Evolutionary conservation across 2,797 vertebrate species (phyloP), one percentile per base, ranked within the genome.

Genomic region (Cryptoblepharus egeriae): DNA sequence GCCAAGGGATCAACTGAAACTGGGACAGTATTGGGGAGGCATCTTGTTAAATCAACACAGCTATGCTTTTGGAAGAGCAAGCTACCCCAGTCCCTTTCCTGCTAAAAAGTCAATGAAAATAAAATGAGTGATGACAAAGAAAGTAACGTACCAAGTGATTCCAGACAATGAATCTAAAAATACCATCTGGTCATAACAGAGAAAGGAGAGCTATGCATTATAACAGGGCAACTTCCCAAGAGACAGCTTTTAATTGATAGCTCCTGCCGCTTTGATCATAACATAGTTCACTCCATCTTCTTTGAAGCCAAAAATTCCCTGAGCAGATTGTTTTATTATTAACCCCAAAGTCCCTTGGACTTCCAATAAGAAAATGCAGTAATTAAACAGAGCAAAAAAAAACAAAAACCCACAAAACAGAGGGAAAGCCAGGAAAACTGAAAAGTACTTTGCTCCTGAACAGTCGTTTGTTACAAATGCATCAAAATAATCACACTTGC

Each of bases 391-490:
- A 84, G 22, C 12, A 28, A 72, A 57, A 65, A 35, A 61, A 20
- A 24, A 60, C 0, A 65, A 35, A 61, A 20, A 24, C 57, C 0
- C 0, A 9, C 42, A 37, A 28, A 10, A 63, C 37, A 20, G 58
- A 10, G 1, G n/a, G 63, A 0, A 82, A 5, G 65, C 83, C 39
- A 49, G 61, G 79, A 75, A 71, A 84, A 77, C 0, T 1, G 81
- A 61, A 22, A 85, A 80, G 58, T 75, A 75, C 77, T 85, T 35
- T 84, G 84, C 74, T 73, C 13, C 83, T 92, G 83, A 89, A 89
- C 81, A 72, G 73, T 32, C 24, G 61, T 86, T 87, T 52, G 35
- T 45, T 90, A 90, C 84, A 88, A 87, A 91, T 88, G 89, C 76
- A 84, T 61, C 35, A 52, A 79, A 67, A 70, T 88, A 91, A 91